phyloP scores from a whole-genome alignment of 2,888 invertebrate genomes.

The Trypoxylon attenuatum region DNA sequence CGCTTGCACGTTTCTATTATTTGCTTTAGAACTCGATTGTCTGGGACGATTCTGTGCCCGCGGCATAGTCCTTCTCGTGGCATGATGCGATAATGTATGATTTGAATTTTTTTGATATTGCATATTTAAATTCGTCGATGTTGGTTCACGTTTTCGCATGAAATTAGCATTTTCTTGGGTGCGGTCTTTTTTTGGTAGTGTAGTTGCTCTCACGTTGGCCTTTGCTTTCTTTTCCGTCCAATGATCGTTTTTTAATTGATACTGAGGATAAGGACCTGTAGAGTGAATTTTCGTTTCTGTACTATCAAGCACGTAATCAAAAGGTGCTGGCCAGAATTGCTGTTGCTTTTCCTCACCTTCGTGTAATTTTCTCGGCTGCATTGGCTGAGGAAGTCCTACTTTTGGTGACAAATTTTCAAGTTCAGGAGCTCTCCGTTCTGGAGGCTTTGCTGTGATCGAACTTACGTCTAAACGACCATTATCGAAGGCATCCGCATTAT shows the following conservation, averaged over 20 bases:
- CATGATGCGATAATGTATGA: too few species aligned
- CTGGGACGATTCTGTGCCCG: neutral
- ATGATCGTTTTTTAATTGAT: neutral
- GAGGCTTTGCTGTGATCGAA: neutral
- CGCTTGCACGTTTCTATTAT: neutral
- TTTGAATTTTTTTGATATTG: neutral
- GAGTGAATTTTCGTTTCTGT: constrained; percentile 44
- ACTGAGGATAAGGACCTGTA: neutral
- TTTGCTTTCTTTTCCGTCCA: neutral
- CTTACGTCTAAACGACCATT: neutral
- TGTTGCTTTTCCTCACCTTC: constrained; percentile 58
- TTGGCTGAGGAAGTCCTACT: constrained; percentile 40
- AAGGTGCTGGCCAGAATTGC: constrained; percentile 64
- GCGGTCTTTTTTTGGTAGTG: neutral
- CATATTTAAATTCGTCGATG: neutral
- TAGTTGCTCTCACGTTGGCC: too few species aligned
- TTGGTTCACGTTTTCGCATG: too few species aligned
- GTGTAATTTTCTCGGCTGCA: constrained; percentile 49
- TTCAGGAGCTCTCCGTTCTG: constrained; percentile 3
- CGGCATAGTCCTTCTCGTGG: too few species aligned
- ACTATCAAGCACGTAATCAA: constrained; percentile 62
- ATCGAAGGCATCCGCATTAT: neutral
- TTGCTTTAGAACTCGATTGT: neutral
- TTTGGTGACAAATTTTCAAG: constrained; percentile 31
- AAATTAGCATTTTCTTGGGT: neutral